A percentile compares a stretch with the other conserved stretches of the same genome.
Conservation (phyloP, 2,113 vertebrate species). For the Talpa occidentalis region DNA sequence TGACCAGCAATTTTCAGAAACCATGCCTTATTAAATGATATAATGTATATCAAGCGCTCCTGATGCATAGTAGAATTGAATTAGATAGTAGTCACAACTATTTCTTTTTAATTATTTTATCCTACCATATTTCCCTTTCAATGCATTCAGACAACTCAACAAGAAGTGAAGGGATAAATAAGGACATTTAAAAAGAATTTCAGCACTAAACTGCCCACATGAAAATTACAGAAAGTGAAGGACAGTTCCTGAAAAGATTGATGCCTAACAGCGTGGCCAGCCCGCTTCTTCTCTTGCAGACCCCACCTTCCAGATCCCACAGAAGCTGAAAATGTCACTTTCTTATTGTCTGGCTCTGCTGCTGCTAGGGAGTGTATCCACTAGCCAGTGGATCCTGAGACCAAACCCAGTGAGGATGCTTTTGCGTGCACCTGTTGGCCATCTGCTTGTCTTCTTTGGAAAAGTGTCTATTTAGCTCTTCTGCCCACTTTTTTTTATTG, state of each 20-base stretch:
- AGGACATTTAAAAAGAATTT: constrained; percentile 23
- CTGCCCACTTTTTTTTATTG: no score
- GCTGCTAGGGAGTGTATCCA: not conserved
- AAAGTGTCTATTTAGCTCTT: no score
- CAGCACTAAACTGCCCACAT: not conserved
- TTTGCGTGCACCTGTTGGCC: not conserved
- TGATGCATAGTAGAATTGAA: not conserved
- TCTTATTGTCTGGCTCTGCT: not conserved
- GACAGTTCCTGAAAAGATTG: not conserved
- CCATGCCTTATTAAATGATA: constrained; percentile 62
- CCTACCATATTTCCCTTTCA: not conserved
- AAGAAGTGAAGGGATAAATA: not conserved
- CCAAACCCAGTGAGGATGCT: not conserved
- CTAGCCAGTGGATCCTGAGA: not conserved
- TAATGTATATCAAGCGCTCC: not conserved
- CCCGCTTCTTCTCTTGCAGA: not conserved
- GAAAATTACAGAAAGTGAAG: not conserved
- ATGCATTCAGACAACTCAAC: not conserved
- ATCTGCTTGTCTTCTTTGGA: no score
- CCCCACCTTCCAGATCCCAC: not conserved
- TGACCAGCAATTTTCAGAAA: constrained; percentile 64
- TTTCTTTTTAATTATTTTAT: not conserved
- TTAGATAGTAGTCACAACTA: constrained; percentile 34
- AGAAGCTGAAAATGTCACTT: not conserved
- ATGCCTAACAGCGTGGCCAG: not conserved